phyloP scores from a whole-genome alignment of 1,140 invertebrate genomes.

The Heterodera schachtii region DNA sequence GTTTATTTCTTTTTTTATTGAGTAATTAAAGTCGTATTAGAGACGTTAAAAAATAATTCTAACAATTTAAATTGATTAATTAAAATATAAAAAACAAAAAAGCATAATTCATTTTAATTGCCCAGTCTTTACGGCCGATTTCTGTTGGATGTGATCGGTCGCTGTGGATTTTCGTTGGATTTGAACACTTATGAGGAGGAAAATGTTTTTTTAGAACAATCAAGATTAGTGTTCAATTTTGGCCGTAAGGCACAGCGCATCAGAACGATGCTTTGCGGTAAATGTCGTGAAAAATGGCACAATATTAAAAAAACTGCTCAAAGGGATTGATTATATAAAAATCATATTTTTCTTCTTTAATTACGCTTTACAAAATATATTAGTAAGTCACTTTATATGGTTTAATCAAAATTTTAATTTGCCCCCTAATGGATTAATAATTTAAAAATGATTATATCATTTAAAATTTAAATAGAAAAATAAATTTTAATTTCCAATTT shows the following conservation, averaged over 20 bases:
- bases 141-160: conserved; percentile 35
- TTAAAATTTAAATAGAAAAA: not conserved
- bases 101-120: not conserved
- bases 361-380: not conserved
- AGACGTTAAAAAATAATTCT: too few relatives aligned
- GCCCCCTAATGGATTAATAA: too few relatives aligned
- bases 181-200: conserved; percentile 24
- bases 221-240: not conserved
- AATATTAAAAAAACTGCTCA: too few relatives aligned
- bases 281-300: not conserved
- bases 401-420: too few relatives aligned
- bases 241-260: conserved; percentile 1
- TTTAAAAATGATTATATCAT: too few relatives aligned
- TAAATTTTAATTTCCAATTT: too few relatives aligned
- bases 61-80: not conserved
- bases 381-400: not conserved
- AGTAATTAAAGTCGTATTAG: too few relatives aligned
- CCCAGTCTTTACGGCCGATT: conserved; percentile 25
- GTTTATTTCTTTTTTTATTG: too few relatives aligned
- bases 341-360: too few relatives aligned
- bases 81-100: too few relatives aligned
- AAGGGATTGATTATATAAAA: too few relatives aligned
- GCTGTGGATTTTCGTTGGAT: conserved; percentile 31
- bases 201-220: conserved; percentile 4
- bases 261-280: not conserved